A percentile compares a stretch with the other conserved stretches of the same genome.
These are phyloP conservation scores for Clupea harengus DNA, from an alignment of 2,113 vertebrate genomes.

Conservation along the genomic window DNA sequence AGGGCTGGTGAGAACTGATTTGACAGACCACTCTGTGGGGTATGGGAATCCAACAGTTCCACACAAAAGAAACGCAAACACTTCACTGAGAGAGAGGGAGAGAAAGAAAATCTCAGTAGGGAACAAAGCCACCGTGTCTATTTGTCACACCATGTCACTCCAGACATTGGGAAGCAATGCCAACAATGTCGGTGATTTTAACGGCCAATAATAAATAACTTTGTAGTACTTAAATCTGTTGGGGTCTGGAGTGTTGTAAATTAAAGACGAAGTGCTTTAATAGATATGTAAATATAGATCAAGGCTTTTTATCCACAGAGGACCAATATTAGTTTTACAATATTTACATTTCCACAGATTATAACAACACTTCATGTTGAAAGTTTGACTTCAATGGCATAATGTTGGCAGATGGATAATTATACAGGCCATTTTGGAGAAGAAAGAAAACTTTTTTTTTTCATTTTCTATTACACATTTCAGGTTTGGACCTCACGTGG, in stretches of 20 bases:
- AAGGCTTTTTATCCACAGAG: not conserved
- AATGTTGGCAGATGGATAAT: slow-evolving; percentile 13
- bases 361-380: not conserved
- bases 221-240: slow-evolving; percentile 1
- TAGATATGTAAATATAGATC: slow-evolving; percentile 1
- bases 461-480: not conserved
- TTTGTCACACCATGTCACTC: slow-evolving; percentile 12
- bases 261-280: not conserved
- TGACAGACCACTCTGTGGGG: slow-evolving; percentile 24
- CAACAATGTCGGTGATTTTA: slow-evolving; percentile 1
- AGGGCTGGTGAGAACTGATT: not conserved
- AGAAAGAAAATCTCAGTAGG: not conserved
- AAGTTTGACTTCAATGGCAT: not conserved
- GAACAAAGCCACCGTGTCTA: slow-evolving; percentile 4
- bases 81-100: not conserved
- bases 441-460: not conserved
- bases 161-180: not conserved
- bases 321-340: not conserved
- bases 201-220: slow-evolving; percentile 3
- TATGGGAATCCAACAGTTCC: slow-evolving; percentile 3
- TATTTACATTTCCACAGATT: slow-evolving; percentile 3
- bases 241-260: not conserved
- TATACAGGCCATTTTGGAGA: not conserved
- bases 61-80: slow-evolving; percentile 20
- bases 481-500: not conserved